Percentiles rank a stretch among this genome's conserved stretches.
Evolutionary conservation across 2,797 vertebrate species (phyloP).

Genomic region (Hybognathus amarus): DNA sequence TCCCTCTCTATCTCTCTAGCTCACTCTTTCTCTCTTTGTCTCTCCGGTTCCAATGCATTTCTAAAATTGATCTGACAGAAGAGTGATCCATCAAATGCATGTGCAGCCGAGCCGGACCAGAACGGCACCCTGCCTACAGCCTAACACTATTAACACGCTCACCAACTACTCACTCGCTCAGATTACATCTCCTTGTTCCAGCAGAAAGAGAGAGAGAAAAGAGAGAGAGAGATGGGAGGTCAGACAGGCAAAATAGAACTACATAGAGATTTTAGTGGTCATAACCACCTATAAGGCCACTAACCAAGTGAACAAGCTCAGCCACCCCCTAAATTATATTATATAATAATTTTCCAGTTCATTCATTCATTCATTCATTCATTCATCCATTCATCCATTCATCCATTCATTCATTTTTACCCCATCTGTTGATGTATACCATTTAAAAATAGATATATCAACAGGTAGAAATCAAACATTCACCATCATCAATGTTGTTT

Average conservation of each 20-base stretch:
- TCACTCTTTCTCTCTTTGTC: slow-evolving; percentile 27
- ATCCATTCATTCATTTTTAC: not conserved
- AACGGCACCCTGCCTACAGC: slow-evolving; percentile 55
- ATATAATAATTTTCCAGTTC: not conserved
- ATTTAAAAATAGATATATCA: not conserved
- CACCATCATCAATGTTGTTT: not conserved
- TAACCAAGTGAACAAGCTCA: not conserved
- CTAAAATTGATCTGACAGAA: slow-evolving; percentile 74
- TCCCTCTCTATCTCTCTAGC: slow-evolving; percentile 22
- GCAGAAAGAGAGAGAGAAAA: not conserved
- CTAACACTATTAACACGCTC: slow-evolving; percentile 70
- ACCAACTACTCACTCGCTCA: slow-evolving; percentile 53
- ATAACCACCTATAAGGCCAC: not conserved
- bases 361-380: not conserved
- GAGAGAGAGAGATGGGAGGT: not conserved
- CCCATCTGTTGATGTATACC: not conserved
- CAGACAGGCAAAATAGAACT: not conserved
- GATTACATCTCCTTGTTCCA: slow-evolving; percentile 53
- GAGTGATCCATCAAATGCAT: slow-evolving; percentile 74
- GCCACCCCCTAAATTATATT: not conserved
- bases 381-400: not conserved
- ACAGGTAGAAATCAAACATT: not conserved
- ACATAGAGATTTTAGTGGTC: not conserved
- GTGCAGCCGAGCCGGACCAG: slow-evolving; percentile 33
- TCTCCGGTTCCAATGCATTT: slow-evolving; percentile 62